These are phyloP conservation scores for Henricia sp. DNA, from an alignment of 53 echinoderm and acorn worm species.

Conservation along the genomic window DNA sequence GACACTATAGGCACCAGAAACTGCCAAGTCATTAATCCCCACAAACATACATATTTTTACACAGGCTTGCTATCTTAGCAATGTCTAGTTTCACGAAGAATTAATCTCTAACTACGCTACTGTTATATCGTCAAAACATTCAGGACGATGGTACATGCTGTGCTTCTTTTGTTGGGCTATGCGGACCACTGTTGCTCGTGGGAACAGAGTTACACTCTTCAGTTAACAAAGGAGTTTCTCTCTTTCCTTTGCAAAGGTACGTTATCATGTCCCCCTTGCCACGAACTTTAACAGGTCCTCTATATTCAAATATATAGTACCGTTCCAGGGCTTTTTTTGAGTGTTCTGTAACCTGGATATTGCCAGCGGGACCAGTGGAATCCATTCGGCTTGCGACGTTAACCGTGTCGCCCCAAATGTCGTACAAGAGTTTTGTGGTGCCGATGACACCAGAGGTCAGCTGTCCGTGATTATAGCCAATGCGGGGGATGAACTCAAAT, in stretches of 20 bases:
- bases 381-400: slow-evolving; percentile 99
- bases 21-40: too few relatives aligned
- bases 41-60: too few relatives aligned
- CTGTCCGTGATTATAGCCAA: slow-evolving; percentile 97
- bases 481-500: slow-evolving; percentile 93
- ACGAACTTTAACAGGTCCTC: slow-evolving; percentile 81
- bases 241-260: slow-evolving; percentile 51
- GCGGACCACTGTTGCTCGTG: slow-evolving; percentile 35
- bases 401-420: slow-evolving; percentile 99
- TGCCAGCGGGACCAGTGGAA: slow-evolving; percentile 87
- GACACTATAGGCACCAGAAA: too few relatives aligned
- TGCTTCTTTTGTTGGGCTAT: slow-evolving; percentile 19
- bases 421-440: slow-evolving; percentile 97
- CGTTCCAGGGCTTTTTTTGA: slow-evolving; percentile 83
- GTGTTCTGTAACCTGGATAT: slow-evolving; percentile 92
- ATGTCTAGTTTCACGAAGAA: too few relatives aligned
- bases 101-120: neutral
- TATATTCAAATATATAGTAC: slow-evolving; percentile 77
- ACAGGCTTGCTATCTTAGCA: too few relatives aligned
- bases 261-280: slow-evolving; percentile 95
- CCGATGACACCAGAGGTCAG: slow-evolving; percentile 97
- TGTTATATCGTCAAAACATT: neutral
- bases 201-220: slow-evolving; percentile 39
- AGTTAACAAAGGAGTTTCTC: slow-evolving; percentile 28
- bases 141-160: neutral